Evolutionary conservation across 2,888 invertebrate species (phyloP), one percentile per base, ranked within the genome.

Genomic region (Diaperis boleti): DNA sequence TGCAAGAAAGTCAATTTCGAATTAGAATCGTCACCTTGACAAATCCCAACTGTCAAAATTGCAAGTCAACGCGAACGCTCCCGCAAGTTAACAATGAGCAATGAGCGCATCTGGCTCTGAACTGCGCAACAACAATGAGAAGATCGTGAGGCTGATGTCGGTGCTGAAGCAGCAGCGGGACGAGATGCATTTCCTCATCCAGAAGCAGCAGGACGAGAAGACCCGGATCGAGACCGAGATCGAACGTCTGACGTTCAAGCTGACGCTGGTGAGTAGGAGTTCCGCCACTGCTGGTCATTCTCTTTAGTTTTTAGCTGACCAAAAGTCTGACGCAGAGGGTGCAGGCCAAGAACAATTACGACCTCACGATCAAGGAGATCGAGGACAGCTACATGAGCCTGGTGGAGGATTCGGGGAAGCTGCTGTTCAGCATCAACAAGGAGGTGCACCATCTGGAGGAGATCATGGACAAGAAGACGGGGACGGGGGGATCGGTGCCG

Each of bases 381-480:
- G 77, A 76, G 62, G 68, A 67, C 2, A 73, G 74, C 29, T 79
- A 79, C 52, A 49, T 61, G 0, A 69, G 71, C 45, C 67, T 80
- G 11, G 74, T 78, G 4, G 70, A 72, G 29, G 71, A 72, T 1
- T 78, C 78, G 0, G 72, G 69, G 3, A 69, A 68, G 3, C 55
- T 80, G 11, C 66, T 75, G 4, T 63, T 64, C 8, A 66, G 69
- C 6, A 71, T 78, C 1, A 65, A 70, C 42, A 72, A 73, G 47
- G 72, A 74, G 41, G 72, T 67, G 13, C 67, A 70, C 6, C 69
- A 74, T 44, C 56, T 79, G 8, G 75, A 76, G 54, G 73, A 72
- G 15, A 69, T 74, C 18, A 77, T 78, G 69, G 77, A 80, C 50
- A 80, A 80, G 67, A 78, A 76, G 64, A 75, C 72, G 11, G 78